These are phyloP conservation scores for Nymphalis c-album DNA, from an alignment of 2,888 invertebrate genomes.

Conservation along the genomic window DNA sequence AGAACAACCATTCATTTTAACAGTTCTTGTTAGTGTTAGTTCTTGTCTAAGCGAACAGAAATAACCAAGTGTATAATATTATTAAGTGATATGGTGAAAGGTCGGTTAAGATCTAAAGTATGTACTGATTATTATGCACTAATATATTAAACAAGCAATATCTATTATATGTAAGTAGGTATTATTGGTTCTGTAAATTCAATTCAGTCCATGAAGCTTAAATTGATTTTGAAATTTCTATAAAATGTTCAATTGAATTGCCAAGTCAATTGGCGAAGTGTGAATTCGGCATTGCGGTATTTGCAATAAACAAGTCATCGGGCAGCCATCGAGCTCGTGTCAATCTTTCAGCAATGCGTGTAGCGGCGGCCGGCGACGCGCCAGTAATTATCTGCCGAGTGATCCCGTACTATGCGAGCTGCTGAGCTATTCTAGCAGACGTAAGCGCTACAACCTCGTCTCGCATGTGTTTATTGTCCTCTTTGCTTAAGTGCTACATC, in stretches of 20 bases:
- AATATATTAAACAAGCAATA: too few relatives aligned
- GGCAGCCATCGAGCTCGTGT: slow-evolving; percentile 53
- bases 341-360: slow-evolving; percentile 67
- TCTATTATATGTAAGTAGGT: too few relatives aligned
- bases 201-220: neutral
- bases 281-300: slow-evolving; percentile 52
- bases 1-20: too few relatives aligned
- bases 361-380: slow-evolving; percentile 52
- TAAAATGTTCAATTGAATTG: slow-evolving; percentile 38
- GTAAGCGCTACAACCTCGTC: slow-evolving; percentile 33
- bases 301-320: slow-evolving; percentile 70
- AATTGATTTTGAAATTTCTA: slow-evolving; percentile 18
- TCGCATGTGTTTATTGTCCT: slow-evolving; percentile 24
- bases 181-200: neutral
- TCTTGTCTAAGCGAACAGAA: too few relatives aligned
- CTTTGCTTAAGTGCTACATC: slow-evolving; percentile 28
- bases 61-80: too few relatives aligned
- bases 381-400: slow-evolving; percentile 66
- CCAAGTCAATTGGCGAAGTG: slow-evolving; percentile 47
- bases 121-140: too few relatives aligned
- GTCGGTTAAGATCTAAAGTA: too few relatives aligned
- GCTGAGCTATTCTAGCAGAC: slow-evolving; percentile 39
- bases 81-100: too few relatives aligned
- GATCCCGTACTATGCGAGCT: slow-evolving; percentile 48
- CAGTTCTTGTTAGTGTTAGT: too few relatives aligned